phyloP scores from a whole-genome alignment of 2,888 invertebrate species.

The Priocnemis perturbator region DNA sequence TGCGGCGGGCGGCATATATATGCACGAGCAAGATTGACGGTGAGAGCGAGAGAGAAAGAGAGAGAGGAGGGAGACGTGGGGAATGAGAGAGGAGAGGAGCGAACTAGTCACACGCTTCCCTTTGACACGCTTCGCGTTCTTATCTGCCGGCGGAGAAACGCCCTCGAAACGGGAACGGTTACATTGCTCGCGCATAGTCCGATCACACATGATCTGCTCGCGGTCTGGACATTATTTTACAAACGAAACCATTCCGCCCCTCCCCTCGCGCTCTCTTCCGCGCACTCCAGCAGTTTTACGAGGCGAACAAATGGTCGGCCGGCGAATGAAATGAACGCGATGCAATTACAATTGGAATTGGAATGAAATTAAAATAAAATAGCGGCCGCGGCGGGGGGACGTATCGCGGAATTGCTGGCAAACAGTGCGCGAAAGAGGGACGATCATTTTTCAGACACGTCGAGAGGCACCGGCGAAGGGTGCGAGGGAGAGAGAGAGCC shows the following conservation, averaged over 20 bases:
- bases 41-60: neutral
- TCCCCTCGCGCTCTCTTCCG: too few relatives aligned
- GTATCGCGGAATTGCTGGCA: too few relatives aligned
- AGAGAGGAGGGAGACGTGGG: neutral
- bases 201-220: neutral
- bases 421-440: neutral
- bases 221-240: too few relatives aligned
- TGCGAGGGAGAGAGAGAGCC: too few relatives aligned
- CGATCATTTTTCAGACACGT: constrained; percentile 30
- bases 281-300: neutral
- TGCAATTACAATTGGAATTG: too few relatives aligned
- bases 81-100: neutral
- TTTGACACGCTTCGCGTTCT: constrained; percentile 25
- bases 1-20: neutral
- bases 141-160: constrained; percentile 26
- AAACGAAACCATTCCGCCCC: too few relatives aligned
- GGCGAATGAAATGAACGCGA: too few relatives aligned
- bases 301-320: neutral
- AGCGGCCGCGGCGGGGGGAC: too few relatives aligned
- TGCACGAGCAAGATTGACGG: neutral
- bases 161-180: neutral
- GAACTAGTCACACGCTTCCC: constrained; percentile 18
- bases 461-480: neutral
- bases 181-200: neutral
- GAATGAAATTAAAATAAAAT: too few relatives aligned